A percentile compares a stretch with the other conserved stretches of the same genome.
Conservation (phyloP, 2,797 vertebrate species). For the Rhabdophis nuchalis region DNA sequence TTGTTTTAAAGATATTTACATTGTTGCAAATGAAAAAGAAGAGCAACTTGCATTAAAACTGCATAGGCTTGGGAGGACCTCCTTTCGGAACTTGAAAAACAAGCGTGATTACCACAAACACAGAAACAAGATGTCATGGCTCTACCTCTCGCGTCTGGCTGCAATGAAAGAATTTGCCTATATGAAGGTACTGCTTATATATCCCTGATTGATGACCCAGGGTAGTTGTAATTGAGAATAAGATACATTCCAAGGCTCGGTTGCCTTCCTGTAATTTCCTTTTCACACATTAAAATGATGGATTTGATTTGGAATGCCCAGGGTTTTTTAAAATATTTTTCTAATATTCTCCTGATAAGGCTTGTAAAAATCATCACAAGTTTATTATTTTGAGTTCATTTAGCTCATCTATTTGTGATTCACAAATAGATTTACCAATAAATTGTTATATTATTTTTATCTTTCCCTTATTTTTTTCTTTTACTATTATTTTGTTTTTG, state of each 20-base stretch:
- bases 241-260: neutral
- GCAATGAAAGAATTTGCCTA: conserved; percentile 97
- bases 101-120: conserved; percentile 98
- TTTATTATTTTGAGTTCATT: neutral
- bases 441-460: neutral
- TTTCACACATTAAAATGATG: neutral
- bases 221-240: neutral
- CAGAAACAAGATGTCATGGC: conserved; percentile 91
- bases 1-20: conserved; percentile 85
- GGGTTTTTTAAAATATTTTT: neutral
- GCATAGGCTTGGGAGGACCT: conserved; percentile 91
- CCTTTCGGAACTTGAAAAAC: conserved; percentile 93
- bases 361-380: neutral
- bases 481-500: neutral
- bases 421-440: neutral
- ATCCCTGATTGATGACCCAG: neutral
- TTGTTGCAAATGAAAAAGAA: conserved; percentile 86
- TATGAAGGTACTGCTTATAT: conserved; percentile 85
- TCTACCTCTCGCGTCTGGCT: conserved; percentile 93
- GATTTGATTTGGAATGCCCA: neutral
- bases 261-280: neutral
- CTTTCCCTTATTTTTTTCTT: neutral
- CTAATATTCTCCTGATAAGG: neutral
- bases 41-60: conserved; percentile 90
- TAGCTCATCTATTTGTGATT: neutral